Percentiles rank a stretch among this genome's conserved stretches.
Conservation (phyloP, 92 coral and sea anemone species). For the Desmophyllum pertusum region DNA sequence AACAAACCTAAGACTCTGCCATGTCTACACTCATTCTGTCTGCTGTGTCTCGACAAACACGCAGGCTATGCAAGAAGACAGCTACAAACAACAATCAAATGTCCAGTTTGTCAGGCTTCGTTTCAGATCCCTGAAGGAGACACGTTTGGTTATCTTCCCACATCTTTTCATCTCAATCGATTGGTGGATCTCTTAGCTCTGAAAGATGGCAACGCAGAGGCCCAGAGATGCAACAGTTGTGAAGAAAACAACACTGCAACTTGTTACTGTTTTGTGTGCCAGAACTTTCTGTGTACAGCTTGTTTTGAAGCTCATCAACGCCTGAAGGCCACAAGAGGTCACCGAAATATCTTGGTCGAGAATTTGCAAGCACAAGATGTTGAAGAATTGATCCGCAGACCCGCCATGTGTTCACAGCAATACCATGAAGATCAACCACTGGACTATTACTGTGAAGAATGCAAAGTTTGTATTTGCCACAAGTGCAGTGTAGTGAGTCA, state of each 20-base stretch:
- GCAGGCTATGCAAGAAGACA: too few relatives aligned
- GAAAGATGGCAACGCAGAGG: constrained; percentile 25
- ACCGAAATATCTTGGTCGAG: constrained; percentile 14
- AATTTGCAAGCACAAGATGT: constrained; percentile 28
- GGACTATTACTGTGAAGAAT: constrained; percentile 30
- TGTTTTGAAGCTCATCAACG: constrained; percentile 27
- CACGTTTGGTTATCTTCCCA: too few relatives aligned
- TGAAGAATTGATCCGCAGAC: constrained; percentile 22
- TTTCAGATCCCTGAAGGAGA: too few relatives aligned
- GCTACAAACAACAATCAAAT: too few relatives aligned
- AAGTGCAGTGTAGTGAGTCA: constrained; percentile 27
- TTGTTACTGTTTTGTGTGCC: constrained; percentile 19
- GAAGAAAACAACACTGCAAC: constrained; percentile 23
- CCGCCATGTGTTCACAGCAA: constrained; percentile 23
- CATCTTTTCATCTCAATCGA: constrained; percentile 31
- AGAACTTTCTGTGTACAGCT: constrained; percentile 17
- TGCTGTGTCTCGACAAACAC: too few relatives aligned
- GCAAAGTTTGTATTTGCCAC: constrained; percentile 15
- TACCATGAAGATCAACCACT: constrained; percentile 18
- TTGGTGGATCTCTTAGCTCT: constrained; percentile 18
- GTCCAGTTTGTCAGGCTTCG: too few relatives aligned
- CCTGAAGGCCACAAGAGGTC: constrained; percentile 18
- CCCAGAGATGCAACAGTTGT: constrained; percentile 27
- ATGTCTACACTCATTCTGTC: too few relatives aligned
- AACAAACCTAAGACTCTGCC: too few relatives aligned